Evolutionary conservation across 2,888 invertebrate species (phyloP), one percentile per base, ranked within the genome.

Genomic region (Pyrrhosoma nymphula): DNA sequence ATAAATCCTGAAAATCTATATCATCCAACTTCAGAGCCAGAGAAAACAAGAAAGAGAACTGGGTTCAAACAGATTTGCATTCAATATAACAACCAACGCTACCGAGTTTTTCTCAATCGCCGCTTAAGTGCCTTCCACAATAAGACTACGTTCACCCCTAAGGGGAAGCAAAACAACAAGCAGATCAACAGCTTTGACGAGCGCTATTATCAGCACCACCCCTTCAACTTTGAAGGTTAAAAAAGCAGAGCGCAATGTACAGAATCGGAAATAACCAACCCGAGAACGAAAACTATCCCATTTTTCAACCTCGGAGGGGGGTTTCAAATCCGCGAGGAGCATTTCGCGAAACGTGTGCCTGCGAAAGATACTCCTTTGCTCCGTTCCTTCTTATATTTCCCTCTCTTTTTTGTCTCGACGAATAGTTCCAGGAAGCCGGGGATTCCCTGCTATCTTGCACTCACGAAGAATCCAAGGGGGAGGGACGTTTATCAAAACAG

Each of bases 391-490:
- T 26, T 82, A 14, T 82, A 4, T 35, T 10, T 30, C 35, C n/a
- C 82, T 82, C 18, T 16, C 30, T 35, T 35, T 16, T 82, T 14
- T 26, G 2, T 18, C 35, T 82, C 93, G 93, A 75, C 69, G 55
- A 69, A 39, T 55, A 47, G 26, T 69, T 93, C 69, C 93, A 69
- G 93, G 93, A 93, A 93, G 47, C 69, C n/a, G 93, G 93, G 93
- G 93, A 93, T n/a, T 93, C 93, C 93, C 93, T 56, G 56, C 89
- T 89, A 89, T 89, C 89, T 69, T 91, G 93, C 39, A 69, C 47
- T 75, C 35, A 26, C n/a, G 56, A 91, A 63, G 91, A 8, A 63
- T 8, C 56, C n/a, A 12, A 20, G 90, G 60, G 3, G 69, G 26
- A 82, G 82, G n/a, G 82, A 69, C 93, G 93, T 93, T 93, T 75